A percentile compares a stretch with the other conserved stretches of the same genome.
Conservation (phyloP, 2,797 vertebrate genomes). For the Euthynnus affinis region DNA sequence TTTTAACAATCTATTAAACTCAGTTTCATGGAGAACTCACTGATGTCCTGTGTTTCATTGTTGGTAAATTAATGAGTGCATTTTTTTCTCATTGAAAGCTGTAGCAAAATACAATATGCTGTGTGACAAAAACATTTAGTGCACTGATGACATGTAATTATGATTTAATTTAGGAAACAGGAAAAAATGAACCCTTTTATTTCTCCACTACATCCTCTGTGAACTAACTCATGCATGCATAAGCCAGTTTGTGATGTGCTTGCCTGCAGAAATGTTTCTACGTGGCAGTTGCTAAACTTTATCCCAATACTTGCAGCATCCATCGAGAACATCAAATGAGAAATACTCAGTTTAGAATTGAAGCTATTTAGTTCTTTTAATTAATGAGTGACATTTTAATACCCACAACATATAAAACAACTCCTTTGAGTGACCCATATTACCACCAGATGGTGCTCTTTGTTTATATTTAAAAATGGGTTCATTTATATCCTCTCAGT, state of each 20-base stretch:
- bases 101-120: too few relatives aligned
- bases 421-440: background rate
- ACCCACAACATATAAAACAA: background rate
- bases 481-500: background rate
- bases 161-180: background rate
- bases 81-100: background rate
- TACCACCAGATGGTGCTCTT: conserved; percentile 60
- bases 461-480: conserved; percentile 3
- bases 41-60: conserved; percentile 47
- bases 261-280: background rate
- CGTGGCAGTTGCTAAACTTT: background rate
- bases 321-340: background rate
- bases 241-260: background rate
- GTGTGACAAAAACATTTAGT: background rate
- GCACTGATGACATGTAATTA: background rate
- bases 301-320: background rate
- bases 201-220: background rate
- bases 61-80: background rate
- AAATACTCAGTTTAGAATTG: background rate
- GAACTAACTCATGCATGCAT: background rate
- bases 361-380: background rate
- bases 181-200: background rate
- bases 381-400: background rate
- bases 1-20: conserved; percentile 88
- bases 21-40: conserved; percentile 79